These are phyloP conservation scores for Isaurus tuberculatus DNA, from an alignment of 92 coral and sea anemone species.

Conservation along the genomic window DNA sequence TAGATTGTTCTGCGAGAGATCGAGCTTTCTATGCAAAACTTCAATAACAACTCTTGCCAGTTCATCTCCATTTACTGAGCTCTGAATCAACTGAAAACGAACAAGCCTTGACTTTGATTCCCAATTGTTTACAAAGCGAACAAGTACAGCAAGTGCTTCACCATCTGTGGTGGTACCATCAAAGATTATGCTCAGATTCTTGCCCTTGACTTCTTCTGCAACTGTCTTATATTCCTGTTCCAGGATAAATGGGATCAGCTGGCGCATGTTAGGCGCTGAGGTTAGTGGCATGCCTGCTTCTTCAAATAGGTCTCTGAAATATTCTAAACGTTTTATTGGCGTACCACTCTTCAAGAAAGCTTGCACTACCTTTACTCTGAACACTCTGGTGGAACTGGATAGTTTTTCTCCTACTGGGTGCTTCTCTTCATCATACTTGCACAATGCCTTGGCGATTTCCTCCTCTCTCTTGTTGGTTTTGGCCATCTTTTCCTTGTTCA, in stretches of 20 bases:
- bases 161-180: slow-evolving; percentile 64
- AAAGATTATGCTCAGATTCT: slow-evolving; percentile 50
- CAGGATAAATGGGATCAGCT: slow-evolving; percentile 61
- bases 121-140: slow-evolving; percentile 54
- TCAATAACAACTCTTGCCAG: slow-evolving; percentile 51
- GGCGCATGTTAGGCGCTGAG: slow-evolving; percentile 49
- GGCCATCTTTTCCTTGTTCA: slow-evolving; percentile 30
- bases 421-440: slow-evolving; percentile 53
- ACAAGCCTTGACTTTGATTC: slow-evolving; percentile 39
- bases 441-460: slow-evolving; percentile 56
- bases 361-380: slow-evolving; percentile 55
- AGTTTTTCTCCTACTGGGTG: slow-evolving; percentile 53
- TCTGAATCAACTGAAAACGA: slow-evolving; percentile 52
- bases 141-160: slow-evolving; percentile 55
- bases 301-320: slow-evolving; percentile 53
- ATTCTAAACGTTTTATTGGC: slow-evolving; percentile 52
- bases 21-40: slow-evolving; percentile 56
- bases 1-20: slow-evolving; percentile 43
- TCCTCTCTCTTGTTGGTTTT: slow-evolving; percentile 40
- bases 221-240: slow-evolving; percentile 50
- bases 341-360: slow-evolving; percentile 59
- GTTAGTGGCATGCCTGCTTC: slow-evolving; percentile 62
- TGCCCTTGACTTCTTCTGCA: slow-evolving; percentile 54
- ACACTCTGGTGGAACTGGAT: slow-evolving; percentile 41
- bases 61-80: slow-evolving; percentile 54